phyloP scores from a whole-genome alignment of 2,113 vertebrate genomes.

The Arizona elegans region DNA sequence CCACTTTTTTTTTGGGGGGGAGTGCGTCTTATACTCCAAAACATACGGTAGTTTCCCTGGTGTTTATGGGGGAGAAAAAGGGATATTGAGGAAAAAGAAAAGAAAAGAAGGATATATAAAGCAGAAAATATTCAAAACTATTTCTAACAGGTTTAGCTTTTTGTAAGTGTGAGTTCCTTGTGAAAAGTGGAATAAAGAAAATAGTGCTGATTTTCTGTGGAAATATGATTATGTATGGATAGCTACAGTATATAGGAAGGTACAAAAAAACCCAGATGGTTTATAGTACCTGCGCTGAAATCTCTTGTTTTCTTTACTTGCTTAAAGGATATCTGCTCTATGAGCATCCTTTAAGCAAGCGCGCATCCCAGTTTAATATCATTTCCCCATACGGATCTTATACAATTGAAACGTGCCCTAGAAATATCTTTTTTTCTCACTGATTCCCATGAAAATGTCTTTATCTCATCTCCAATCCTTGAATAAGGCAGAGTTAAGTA shows the following conservation, averaged over 20 bases:
- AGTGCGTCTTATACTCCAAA: too few species aligned
- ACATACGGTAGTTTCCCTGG: neutral
- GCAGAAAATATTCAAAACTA: neutral
- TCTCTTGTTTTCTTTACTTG: neutral
- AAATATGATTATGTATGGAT: neutral
- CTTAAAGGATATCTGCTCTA: neutral
- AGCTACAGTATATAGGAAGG: neutral
- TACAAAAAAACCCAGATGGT: neutral
- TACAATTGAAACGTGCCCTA: neutral
- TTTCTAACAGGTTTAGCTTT: neutral
- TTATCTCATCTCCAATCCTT: neutral
- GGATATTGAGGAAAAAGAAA: fast-evolving
- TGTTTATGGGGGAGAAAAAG: neutral
- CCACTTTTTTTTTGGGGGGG: too few species aligned
- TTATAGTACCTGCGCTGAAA: neutral
- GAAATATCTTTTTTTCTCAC: neutral
- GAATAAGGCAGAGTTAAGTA: neutral
- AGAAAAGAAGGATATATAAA: neutral
- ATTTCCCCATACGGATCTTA: neutral
- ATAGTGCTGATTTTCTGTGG: neutral
- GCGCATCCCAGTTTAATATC: neutral
- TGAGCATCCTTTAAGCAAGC: neutral
- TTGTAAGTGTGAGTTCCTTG: neutral
- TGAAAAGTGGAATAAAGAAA: neutral
- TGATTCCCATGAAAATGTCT: neutral